phyloP scores from a whole-genome alignment of 2,113 vertebrate genomes.

The Petrocephalus zakoni region DNA sequence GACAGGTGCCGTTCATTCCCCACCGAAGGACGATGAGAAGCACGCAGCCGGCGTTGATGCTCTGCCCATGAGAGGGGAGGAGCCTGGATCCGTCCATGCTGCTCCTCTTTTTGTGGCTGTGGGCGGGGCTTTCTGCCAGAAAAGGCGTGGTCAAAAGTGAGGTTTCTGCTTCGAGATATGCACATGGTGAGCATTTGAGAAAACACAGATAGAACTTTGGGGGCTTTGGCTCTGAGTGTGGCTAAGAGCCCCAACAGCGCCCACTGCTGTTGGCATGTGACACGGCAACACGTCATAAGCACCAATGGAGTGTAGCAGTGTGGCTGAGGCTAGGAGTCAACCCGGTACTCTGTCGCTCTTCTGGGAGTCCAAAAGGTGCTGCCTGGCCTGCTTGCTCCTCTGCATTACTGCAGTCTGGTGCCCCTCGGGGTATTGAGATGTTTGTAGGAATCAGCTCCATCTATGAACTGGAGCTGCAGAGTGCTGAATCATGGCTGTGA shows the following conservation, averaged over 20 bases:
- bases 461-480: neutral
- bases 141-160: neutral
- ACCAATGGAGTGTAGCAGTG: neutral
- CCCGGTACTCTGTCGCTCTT: neutral
- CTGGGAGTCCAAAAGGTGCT: neutral
- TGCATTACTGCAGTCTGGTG: neutral
- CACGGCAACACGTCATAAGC: neutral
- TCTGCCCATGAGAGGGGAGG: neutral
- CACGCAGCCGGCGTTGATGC: neutral
- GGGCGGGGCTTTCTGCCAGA: neutral
- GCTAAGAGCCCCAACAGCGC: neutral
- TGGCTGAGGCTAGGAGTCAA: neutral
- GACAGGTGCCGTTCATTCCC: slow-evolving; percentile 45
- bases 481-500: neutral
- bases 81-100: neutral
- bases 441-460: neutral
- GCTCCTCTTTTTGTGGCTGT: neutral
- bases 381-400: neutral
- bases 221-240: neutral
- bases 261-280: neutral
- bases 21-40: slow-evolving; percentile 32
- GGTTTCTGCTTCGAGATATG: neutral
- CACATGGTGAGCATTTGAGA: neutral
- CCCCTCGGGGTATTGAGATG: neutral
- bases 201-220: neutral